Evolutionary conservation across 2,888 invertebrate genomes (phyloP).

Genomic region (Drosophila pseudotalamancana): DNA sequence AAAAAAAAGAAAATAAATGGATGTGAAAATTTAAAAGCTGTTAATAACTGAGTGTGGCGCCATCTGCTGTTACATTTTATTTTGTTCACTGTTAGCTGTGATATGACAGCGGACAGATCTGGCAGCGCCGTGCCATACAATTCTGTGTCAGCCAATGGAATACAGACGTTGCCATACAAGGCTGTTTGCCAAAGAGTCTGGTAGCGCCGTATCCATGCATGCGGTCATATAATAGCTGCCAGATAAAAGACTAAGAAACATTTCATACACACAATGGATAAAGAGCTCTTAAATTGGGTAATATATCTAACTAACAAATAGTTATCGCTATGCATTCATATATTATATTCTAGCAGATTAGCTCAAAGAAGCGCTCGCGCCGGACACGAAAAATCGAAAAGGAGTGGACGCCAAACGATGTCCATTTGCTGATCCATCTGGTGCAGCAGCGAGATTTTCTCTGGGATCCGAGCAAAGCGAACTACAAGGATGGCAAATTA

Average conservation of each 20-base stretch:
- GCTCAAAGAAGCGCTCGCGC: slow-evolving; percentile 16
- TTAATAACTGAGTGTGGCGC: not conserved
- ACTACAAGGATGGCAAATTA: slow-evolving; percentile 32
- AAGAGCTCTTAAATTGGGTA: slow-evolving; percentile 13
- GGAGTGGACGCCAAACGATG: slow-evolving; percentile 35
- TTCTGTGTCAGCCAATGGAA: too few relatives aligned
- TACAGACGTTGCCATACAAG: slow-evolving; percentile 26
- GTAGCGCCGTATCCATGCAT: slow-evolving; percentile 22
- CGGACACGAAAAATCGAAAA: slow-evolving; percentile 32
- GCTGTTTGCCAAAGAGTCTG: slow-evolving; percentile 20
- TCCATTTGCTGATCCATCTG: slow-evolving; percentile 31
- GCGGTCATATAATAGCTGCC: slow-evolving; percentile 11
- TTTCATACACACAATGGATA: not conserved
- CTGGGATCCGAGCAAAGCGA: slow-evolving; percentile 21
- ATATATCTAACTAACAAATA: not conserved
- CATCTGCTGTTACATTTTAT: not conserved
- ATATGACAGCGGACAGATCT: slow-evolving; percentile 4
- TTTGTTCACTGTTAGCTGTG: not conserved
- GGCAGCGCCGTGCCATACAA: slow-evolving; percentile 41
- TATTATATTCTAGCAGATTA: not conserved
- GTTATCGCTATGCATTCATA: not conserved
- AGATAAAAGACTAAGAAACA: not conserved
- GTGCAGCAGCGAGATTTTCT: slow-evolving; percentile 22
- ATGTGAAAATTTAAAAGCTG: slow-evolving; percentile 19
- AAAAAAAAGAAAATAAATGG: slow-evolving; percentile 37